Evolutionary conservation across 2,797 vertebrate species (phyloP).

Genomic region (Argya squamiceps): DNA sequence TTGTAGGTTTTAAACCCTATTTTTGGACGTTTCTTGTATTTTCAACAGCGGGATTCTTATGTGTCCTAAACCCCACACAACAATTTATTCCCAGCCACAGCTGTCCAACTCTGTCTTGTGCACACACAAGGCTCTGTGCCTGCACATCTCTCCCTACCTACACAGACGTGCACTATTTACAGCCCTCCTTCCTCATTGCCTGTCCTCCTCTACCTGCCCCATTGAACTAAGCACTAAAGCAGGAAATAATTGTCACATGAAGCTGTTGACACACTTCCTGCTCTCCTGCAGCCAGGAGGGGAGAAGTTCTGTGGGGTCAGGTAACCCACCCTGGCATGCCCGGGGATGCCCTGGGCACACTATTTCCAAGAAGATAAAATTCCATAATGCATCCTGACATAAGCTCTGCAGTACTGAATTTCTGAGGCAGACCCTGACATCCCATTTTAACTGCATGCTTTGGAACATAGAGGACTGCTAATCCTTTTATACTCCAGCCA

Average conservation of each 20-base stretch:
- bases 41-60: neutral
- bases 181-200: neutral
- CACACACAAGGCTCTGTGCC: fast-evolving
- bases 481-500: neutral
- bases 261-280: neutral
- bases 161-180: neutral
- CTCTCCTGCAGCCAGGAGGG: neutral
- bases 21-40: neutral
- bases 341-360: neutral
- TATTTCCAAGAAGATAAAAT: neutral
- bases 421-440: neutral
- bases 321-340: neutral
- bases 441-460: neutral
- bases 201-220: neutral
- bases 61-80: neutral
- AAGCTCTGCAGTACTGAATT: neutral
- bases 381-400: neutral
- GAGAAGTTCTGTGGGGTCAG: neutral
- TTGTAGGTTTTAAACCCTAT: neutral
- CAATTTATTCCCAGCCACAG: neutral
- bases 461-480: neutral
- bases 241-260: neutral
- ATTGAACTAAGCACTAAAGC: neutral
- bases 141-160: neutral
- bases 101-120: neutral